phyloP scores from a whole-genome alignment of 92 coral and sea anemone genomes.

The Bergia sp. region DNA sequence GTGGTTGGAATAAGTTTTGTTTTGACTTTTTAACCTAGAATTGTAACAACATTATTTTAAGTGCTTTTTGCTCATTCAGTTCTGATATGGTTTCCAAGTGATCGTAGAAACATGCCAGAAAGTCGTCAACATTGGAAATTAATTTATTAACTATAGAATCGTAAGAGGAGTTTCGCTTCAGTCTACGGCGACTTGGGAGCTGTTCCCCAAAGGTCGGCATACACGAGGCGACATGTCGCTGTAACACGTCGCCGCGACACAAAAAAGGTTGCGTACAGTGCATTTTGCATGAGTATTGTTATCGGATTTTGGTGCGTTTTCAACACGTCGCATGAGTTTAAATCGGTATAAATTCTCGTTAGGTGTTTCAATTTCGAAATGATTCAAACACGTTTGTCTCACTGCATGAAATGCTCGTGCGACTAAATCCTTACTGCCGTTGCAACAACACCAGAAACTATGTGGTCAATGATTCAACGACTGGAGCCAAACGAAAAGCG shows the following conservation, averaged over 20 bases:
- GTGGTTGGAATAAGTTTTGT: neutral
- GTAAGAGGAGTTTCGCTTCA: neutral
- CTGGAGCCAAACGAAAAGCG: too few species aligned
- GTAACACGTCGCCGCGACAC: neutral
- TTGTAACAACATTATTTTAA: neutral
- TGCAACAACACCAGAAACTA: too few species aligned
- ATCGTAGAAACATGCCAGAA: neutral
- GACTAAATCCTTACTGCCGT: too few species aligned
- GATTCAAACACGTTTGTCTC: too few species aligned
- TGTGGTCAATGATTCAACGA: too few species aligned
- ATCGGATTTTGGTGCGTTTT: too few species aligned
- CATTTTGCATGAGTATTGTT: neutral
- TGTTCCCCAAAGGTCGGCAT: neutral
- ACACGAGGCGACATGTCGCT: neutral
- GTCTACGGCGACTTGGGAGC: constrained; percentile 2
- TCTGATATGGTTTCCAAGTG: constrained; percentile 6
- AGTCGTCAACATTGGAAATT: neutral
- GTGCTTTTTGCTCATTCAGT: neutral
- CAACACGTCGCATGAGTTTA: too few species aligned
- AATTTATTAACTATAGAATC: neutral
- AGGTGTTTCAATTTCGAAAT: too few species aligned
- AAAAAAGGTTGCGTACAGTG: neutral
- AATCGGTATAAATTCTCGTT: too few species aligned
- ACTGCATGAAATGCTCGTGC: too few species aligned
- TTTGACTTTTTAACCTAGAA: neutral